Percentiles rank a stretch among this genome's conserved stretches.
Conservation (phyloP, 2,888 invertebrate species). For the Orthosia gothica region DNA sequence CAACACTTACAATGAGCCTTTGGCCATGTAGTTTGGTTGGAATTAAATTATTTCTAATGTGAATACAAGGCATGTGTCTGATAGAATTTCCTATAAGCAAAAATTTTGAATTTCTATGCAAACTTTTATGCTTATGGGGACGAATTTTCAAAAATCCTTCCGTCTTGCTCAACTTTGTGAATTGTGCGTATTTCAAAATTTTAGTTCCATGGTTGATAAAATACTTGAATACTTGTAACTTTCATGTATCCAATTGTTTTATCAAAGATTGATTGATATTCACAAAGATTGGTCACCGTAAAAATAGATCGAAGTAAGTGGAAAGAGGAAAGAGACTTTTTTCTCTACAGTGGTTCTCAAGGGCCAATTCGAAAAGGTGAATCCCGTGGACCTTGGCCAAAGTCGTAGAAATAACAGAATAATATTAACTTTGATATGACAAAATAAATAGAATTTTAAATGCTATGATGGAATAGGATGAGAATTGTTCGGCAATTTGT, state of each 20-base stretch:
- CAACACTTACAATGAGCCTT: neutral
- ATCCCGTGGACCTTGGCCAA: neutral
- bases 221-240: neutral
- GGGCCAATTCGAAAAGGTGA: conserved; percentile 22
- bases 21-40: neutral
- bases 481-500: conserved; percentile 15
- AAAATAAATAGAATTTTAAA: conserved; percentile 11
- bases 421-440: neutral
- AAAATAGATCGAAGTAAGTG: conserved; percentile 11
- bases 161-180: too few relatives aligned
- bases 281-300: neutral
- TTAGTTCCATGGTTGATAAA: too few relatives aligned
- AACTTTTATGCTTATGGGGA: too few relatives aligned
- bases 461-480: neutral
- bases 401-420: conserved; percentile 5
- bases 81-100: too few relatives aligned
- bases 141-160: too few relatives aligned
- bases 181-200: too few relatives aligned
- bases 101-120: too few relatives aligned
- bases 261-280: neutral
- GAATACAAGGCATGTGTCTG: neutral
- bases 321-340: neutral
- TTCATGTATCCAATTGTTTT: neutral
- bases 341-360: neutral
- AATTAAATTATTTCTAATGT: neutral